Evolutionary conservation across 2,113 vertebrate genomes (phyloP).

Genomic region (Sminthopsis crassicaudata): DNA sequence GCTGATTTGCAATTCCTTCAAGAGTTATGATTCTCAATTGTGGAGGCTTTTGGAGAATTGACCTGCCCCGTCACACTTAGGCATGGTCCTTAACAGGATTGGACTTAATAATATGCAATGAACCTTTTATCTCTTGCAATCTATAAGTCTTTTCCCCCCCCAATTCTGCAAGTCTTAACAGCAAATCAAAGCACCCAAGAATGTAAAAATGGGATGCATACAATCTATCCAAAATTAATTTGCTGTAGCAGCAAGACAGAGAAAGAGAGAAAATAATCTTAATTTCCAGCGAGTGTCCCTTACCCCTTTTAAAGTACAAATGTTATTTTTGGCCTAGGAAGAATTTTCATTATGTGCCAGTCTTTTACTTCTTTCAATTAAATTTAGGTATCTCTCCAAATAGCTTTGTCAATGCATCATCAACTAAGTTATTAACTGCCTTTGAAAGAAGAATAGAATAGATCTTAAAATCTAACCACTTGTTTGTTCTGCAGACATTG

Average conservation of each 20-base stretch:
- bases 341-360: not conserved
- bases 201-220: not conserved
- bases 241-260: not conserved
- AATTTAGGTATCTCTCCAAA: not conserved
- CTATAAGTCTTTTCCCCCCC: not conserved
- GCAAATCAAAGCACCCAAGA: not conserved
- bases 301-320: not conserved
- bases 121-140: not conserved
- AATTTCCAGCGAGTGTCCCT: not conserved
- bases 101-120: not conserved
- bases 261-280: not conserved
- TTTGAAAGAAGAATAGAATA: not conserved
- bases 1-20: no score
- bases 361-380: not conserved
- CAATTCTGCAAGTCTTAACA: not conserved
- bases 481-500: constrained; percentile 4
- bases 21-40: no score
- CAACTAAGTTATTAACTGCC: not conserved
- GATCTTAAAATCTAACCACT: not conserved
- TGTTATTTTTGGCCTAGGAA: not conserved
- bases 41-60: no score
- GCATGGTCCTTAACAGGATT: no score
- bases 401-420: not conserved
- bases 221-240: not conserved
- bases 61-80: no score